Base-by-base conservation (phyloP, 2,888 invertebrate species). In the Drosophila picticornis region DNA sequence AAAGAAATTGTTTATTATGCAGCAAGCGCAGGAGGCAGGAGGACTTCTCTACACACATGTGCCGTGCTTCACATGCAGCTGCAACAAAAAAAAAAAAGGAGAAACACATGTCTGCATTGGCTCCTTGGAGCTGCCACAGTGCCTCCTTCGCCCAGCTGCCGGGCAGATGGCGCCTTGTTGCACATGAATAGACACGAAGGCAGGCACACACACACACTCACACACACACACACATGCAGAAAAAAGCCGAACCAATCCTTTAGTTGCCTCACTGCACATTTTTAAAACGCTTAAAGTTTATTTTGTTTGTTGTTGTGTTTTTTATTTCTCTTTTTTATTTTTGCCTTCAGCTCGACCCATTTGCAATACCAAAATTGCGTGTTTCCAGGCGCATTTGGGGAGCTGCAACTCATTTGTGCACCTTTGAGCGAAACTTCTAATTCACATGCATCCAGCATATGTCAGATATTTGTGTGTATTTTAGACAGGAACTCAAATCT, bases 1-100 rank as follows among this genome's bases (percentile, higher is more conserved):
- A 79, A 80, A 78, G 66, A 81, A 86, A 83, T 83, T 86, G 84
- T 83, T 83, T 83, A 83, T 87, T 78, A 83, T 86, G 84, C 87
- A 83, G 72, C 68, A 29, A 58, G 55, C 19, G 31, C 55, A 62
- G 52, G 43, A 51, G 70, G 52, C 57, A 60, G 61, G 9, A 46
- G 16, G 7, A 46, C 22, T 46, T 46, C 46, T 6, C 50, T 50
- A 50, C 27, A 50, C 77, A 76, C 81, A 79, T 79, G 77, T 79
- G 79, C 29, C 58, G 69, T 66, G 40, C 56, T 80, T 73, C 77
- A 73, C 81, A 77, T 69, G 77, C 66, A 76, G 78, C 65, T 53
- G 67, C 59, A 58, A 50, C 58, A 51, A 27, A 13, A 31, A 27
- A 55, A 51, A 27, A 13, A 31, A 27, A 55, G 29, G 57, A 61